Conservation (phyloP, 2,888 invertebrate genomes). For the Cantharis lateralis region DNA sequence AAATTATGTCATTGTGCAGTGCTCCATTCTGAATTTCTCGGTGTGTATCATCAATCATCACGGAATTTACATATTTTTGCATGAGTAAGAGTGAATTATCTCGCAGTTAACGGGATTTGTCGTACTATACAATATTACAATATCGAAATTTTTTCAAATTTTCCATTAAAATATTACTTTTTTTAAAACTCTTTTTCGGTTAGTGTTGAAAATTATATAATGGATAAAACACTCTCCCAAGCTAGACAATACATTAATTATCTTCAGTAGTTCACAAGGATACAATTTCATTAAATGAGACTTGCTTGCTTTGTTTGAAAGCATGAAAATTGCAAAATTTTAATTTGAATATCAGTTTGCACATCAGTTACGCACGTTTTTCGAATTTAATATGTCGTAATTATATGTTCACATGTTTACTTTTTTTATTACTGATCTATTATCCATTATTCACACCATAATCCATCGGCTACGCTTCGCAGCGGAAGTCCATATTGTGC, state of each 20-base stretch:
- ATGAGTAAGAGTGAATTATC: neutral
- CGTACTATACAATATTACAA: neutral
- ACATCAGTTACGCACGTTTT: neutral
- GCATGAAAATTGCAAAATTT: constrained; percentile 1
- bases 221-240: constrained; percentile 22
- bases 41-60: neutral
- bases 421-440: neutral
- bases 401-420: neutral
- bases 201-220: constrained; percentile 10
- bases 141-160: neutral
- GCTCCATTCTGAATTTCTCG: neutral
- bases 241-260: constrained; percentile 25
- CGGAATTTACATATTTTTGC: neutral
- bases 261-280: constrained; percentile 17
- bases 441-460: neutral
- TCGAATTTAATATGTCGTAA: neutral
- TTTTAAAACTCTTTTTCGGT: neutral
- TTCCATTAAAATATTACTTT: neutral
- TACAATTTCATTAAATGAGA: constrained; percentile 14
- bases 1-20: neutral
- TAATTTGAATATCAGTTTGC: neutral
- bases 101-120: neutral
- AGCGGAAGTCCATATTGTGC: neutral
- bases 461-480: neutral
- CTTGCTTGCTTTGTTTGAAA: constrained; percentile 11